phyloP scores from a whole-genome alignment of 2,888 invertebrate species.

The Ditylenchus weischeri region DNA sequence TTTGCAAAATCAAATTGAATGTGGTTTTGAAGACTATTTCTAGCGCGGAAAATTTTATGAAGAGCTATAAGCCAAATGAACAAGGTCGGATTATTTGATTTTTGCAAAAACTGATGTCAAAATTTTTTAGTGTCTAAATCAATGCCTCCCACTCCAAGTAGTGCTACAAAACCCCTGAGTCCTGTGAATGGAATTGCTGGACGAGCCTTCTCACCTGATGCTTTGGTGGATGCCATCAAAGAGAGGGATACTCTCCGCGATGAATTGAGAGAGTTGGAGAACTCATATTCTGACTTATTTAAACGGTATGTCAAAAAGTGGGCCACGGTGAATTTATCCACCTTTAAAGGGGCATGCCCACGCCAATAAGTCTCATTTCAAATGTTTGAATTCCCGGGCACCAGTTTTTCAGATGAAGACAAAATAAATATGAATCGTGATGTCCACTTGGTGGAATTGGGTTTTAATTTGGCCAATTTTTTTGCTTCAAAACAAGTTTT shows the following conservation, averaged over 20 bases:
- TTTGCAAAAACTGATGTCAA: no score
- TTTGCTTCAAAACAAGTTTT: not conserved
- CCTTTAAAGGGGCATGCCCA: no score
- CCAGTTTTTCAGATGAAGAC: no score
- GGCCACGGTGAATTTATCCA: no score
- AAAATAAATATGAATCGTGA: no score
- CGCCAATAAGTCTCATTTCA: no score
- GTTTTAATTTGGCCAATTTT: no score
- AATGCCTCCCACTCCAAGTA: not conserved
- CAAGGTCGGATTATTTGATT: not conserved
- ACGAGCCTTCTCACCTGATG: constrained; percentile 13
- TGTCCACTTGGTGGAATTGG: no score
- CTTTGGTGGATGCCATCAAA: constrained; percentile 13
- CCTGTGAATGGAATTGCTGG: not conserved
- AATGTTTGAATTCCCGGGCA: no score
- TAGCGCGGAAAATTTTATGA: constrained; percentile 15
- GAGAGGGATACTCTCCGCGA: constrained; percentile 25
- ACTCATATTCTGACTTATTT: constrained; percentile 25
- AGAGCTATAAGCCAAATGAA: constrained; percentile 12
- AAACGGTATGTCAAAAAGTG: no score
- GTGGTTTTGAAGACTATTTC: constrained; percentile 10
- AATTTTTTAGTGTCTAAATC: not conserved
- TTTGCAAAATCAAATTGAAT: constrained; percentile 25
- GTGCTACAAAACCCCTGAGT: not conserved
- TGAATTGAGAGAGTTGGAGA: constrained; percentile 18